phyloP scores from a whole-genome alignment of 1,140 invertebrate genomes.

The Achroia grisella region DNA sequence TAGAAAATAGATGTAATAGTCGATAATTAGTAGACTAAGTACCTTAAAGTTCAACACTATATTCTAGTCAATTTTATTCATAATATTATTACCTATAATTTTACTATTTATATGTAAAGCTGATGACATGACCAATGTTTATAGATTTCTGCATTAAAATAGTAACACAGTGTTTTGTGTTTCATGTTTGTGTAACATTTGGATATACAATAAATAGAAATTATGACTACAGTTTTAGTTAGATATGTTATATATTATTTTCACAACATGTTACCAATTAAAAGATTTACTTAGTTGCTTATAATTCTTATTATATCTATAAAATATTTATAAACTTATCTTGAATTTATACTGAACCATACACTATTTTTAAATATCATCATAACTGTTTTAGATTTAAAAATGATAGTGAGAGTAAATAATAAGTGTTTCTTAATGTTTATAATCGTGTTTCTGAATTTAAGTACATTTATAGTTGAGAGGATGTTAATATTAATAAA shows the following conservation, averaged over 20 bases:
- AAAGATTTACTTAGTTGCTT: not conserved
- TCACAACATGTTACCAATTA: constrained; percentile 3
- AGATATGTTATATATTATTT: no score
- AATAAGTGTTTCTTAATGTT: constrained; percentile 32
- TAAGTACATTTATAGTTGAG: constrained; percentile 14
- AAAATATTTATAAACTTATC: no score
- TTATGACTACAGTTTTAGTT: no score
- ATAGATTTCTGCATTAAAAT: not conserved
- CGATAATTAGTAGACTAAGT: constrained; percentile 8
- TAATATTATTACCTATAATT: not conserved
- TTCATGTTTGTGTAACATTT: no score
- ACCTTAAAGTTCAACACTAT: constrained; percentile 11
- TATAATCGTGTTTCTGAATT: constrained; percentile 13
- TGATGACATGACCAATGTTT: no score
- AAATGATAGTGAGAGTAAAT: constrained; percentile 45
- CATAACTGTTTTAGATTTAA: constrained; percentile 20
- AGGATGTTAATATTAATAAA: constrained; percentile 15
- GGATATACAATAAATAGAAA: no score
- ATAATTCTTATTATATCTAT: no score
- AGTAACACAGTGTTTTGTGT: not conserved
- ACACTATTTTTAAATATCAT: not conserved
- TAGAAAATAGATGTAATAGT: not conserved
- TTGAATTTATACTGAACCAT: no score
- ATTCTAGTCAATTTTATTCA: constrained; percentile 51
- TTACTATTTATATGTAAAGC: no score